Evolutionary conservation across 2,888 invertebrate genomes (phyloP), one percentile per base, ranked within the genome.

Genomic region (Diarsia mendica): DNA sequence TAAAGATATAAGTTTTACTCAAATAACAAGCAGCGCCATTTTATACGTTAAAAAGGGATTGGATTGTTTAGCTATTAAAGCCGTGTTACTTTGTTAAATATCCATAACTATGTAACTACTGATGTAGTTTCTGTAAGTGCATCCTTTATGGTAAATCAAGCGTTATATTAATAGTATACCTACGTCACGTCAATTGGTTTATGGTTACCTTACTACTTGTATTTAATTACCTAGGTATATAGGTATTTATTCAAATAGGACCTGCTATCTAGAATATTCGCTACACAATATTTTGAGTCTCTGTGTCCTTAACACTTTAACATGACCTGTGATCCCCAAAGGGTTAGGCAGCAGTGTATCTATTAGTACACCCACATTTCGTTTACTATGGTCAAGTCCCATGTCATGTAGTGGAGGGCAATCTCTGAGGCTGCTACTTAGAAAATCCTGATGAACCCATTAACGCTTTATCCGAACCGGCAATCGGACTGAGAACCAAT

Each of bases 61-160:
- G 13, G 61, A 3, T 13, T 44, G 15, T 68, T 23, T n/a, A 53
- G 18, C 20, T 28, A 18, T 11, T n/a, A n/a, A 33, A 51, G 18
- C 67, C n/a, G 23, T 71, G 11, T 71, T 67, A 51, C 33, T 68
- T 66, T 51, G 44, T 65, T 67, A 82, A 68, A 82, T 58, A 46
- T n/a, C 49, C 28, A 49, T 70, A 73, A 71, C 67, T 71, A 65
- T 77, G 46, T 80, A 61, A 51, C 11, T 13, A 60, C 55, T 64
- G 33, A 33, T 75, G 28, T 33, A 58, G 51, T 61, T 77, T 71
- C 67, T 68, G 48, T 67, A 44, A 65, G 61, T 67, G 63, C 48
- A 61, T 69, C 58, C 53, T 75, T 69, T 60, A 72, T 39, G 48
- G 10, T 39, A 48, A 75, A 70, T 67, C 53, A 46, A 13, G 44